Base-by-base conservation (phyloP, 2,113 vertebrate species). In the Stercorarius parasiticus region DNA sequence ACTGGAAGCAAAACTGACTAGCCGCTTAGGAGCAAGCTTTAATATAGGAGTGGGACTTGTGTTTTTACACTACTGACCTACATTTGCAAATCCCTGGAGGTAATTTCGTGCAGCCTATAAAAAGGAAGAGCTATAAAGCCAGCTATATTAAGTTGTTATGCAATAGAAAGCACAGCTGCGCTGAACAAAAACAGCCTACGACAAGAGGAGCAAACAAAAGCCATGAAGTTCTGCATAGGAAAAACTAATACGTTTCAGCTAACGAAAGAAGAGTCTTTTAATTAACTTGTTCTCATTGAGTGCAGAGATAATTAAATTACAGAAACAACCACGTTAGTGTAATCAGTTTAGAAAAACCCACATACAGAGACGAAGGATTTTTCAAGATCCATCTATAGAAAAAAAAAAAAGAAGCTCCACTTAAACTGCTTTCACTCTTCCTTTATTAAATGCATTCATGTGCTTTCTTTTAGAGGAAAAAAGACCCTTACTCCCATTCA, bases 31-130 rank as follows among this genome's bases (percentile, higher is more conserved):
- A 94, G 25, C 38, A 80, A 90, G 56, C 22, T 90, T 81, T 25
- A 81, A 94, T 61, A 64, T 2, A 74, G 36, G 76, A 94, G 52
- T 6, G 20, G 22, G 43, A 82, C 25, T 95, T 78, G 53, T 50
- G 59, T 53, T 96, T 95, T 97, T 91, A 96, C 82, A 86, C 83
- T 93, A 95, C 49, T 96, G 90, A 94, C 76, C 94, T 93, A 92
- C 74, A 95, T 96, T 90, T 95, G 72, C 67, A 76, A 94, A 95
- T 89, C 82, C 42, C 71, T 50, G 29, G 61, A 77, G 93, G 79
- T 38, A 86, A 79, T 65, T 92, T 91, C 62, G 67, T 53, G 70
- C 64, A 65, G 64, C 69, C 61, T 80, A 29, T 70, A 81, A 55
- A 86, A 62, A 85, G 58, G 38, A 81, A 81, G 53, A 38, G 77